A percentile compares a stretch with the other conserved stretches of the same genome.
Conservation (phyloP, 2,888 invertebrate genomes). For the Tromatobia lineatoria region DNA sequence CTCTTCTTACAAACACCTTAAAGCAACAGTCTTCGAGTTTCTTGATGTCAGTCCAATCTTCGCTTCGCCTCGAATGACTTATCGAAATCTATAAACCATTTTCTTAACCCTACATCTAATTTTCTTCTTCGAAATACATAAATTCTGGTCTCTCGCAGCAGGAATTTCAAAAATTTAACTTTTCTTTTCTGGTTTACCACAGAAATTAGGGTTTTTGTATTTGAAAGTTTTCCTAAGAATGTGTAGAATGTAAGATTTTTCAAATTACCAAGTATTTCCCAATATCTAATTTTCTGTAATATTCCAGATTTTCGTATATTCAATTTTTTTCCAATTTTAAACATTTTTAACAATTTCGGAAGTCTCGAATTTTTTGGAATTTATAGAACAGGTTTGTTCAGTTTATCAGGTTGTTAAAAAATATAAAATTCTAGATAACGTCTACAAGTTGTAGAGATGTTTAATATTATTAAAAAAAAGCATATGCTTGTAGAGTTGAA, state of each 20-base stretch:
- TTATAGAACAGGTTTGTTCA: no score
- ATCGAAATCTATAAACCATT: conserved; percentile 54
- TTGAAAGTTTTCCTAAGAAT: background rate
- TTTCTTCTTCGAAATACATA: conserved; percentile 10
- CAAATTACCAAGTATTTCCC: no score
- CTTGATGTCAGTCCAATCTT: conserved; percentile 9
- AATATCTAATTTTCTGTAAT: no score
- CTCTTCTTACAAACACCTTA: conserved; percentile 1
- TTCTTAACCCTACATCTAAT: background rate
- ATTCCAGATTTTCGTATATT: no score
- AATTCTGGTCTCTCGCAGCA: background rate
- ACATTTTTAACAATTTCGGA: no score
- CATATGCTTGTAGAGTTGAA: background rate
- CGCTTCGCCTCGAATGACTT: conserved; percentile 34
- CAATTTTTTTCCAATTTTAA: no score
- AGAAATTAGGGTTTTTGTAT: background rate
- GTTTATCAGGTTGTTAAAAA: background rate
- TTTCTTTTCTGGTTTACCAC: background rate
- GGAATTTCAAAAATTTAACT: background rate
- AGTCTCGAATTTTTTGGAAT: no score
- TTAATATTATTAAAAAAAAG: background rate
- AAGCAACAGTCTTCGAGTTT: conserved; percentile 12
- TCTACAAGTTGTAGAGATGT: background rate
- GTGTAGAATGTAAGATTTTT: background rate
- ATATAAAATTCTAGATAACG: conserved; percentile 26